A percentile compares a stretch with the other conserved stretches of the same genome.
phyloP scores from a whole-genome alignment of 2,113 vertebrate genomes.

The Onychorhynchus coronatus region DNA sequence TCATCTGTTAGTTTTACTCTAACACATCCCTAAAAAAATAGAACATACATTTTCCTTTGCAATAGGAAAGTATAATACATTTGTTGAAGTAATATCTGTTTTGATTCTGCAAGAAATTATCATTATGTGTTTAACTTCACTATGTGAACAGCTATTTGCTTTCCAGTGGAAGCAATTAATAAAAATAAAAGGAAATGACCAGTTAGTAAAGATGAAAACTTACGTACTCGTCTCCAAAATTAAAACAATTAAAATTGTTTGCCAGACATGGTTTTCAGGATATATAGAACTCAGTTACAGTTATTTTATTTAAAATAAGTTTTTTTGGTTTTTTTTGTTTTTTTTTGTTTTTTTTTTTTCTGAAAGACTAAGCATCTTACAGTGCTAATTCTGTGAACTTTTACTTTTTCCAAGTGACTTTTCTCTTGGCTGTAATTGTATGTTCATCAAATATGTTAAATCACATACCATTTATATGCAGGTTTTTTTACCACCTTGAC shows the following conservation, averaged over 20 bases:
- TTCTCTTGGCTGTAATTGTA: neutral
- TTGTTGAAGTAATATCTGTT: neutral
- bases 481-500: neutral
- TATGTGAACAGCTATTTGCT: neutral
- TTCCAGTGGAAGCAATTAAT: neutral
- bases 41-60: neutral
- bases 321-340: too few species aligned
- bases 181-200: neutral
- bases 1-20: neutral
- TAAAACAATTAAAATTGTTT: neutral
- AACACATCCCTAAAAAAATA: neutral
- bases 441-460: neutral
- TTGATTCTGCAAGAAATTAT: neutral
- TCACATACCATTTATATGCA: neutral
- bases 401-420: neutral
- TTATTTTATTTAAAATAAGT: neutral
- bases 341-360: too few species aligned
- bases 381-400: neutral
- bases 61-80: neutral
- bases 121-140: neutral
- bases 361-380: neutral
- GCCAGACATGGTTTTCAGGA: neutral
- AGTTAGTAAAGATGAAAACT: neutral
- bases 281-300: neutral
- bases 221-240: neutral